A percentile compares a stretch with the other conserved stretches of the same genome.
Conservation (phyloP, 2,113 vertebrate genomes). For the Microcebus murinus region DNA sequence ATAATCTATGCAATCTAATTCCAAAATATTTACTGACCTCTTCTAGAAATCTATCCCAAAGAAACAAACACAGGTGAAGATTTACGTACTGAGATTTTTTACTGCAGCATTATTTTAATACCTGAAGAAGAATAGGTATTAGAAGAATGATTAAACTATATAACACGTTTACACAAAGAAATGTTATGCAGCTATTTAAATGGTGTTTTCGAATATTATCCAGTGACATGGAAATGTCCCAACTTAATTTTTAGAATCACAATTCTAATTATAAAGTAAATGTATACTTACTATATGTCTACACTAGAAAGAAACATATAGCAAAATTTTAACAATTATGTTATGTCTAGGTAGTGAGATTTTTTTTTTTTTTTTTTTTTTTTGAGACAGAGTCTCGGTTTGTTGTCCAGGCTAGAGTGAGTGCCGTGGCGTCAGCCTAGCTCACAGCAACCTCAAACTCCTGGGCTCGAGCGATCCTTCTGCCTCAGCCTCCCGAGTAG, state of each 20-base stretch:
- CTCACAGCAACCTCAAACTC: no score
- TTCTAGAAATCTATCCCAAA: slow-evolving; percentile 37
- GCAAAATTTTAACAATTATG: slow-evolving; percentile 19
- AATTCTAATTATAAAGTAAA: slow-evolving; percentile 38
- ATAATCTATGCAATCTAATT: not conserved
- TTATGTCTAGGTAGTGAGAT: not conserved
- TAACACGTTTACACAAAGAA: slow-evolving; percentile 13
- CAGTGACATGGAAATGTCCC: not conserved
- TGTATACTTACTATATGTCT: not conserved
- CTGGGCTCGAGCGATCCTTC: no score
- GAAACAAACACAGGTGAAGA: slow-evolving; percentile 26
- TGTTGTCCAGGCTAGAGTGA: no score
- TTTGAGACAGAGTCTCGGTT: no score
- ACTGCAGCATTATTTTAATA: slow-evolving; percentile 32
- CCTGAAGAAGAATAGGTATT: no score
- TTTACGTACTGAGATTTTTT: not conserved
- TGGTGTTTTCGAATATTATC: slow-evolving; percentile 23
- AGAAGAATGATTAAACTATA: not conserved
- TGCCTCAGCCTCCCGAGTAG: no score
- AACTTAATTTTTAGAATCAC: slow-evolving; percentile 42
- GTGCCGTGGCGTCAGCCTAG: no score
- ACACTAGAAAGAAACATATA: not conserved
- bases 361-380: no score
- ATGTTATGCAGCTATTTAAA: not conserved
- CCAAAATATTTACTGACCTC: slow-evolving; percentile 2